Conservation (phyloP, 2,888 invertebrate species). For the Sisyra nigra region DNA sequence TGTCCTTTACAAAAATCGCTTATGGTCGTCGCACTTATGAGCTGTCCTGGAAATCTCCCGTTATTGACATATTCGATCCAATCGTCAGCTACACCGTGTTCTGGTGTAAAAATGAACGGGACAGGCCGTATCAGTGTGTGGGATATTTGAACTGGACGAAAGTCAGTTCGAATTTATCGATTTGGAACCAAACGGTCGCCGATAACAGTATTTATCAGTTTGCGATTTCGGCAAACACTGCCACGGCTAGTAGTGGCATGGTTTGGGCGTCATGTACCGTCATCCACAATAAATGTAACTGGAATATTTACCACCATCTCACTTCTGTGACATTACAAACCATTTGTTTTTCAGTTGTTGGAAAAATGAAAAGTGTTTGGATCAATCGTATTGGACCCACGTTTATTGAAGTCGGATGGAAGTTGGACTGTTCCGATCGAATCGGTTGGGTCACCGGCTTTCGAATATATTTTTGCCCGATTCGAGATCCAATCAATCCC, state of each 20-base stretch:
- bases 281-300: conserved; percentile 26
- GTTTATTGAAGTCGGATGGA: conserved; percentile 54
- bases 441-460: conserved; percentile 58
- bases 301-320: not conserved
- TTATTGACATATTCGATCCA: conserved; percentile 21
- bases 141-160: conserved; percentile 43
- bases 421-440: conserved; percentile 56
- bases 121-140: conserved; percentile 27
- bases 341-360: conserved; percentile 25
- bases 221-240: conserved; percentile 65
- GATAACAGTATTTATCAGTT: conserved; percentile 49
- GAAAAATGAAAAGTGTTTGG: conserved; percentile 40
- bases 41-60: conserved; percentile 54
- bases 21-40: conserved; percentile 56
- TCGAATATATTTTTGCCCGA: conserved; percentile 58
- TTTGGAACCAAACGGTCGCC: conserved; percentile 41
- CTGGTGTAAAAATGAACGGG: conserved; percentile 35
- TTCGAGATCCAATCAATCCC: conserved; percentile 26
- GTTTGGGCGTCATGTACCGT: conserved; percentile 67
- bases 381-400: conserved; percentile 31
- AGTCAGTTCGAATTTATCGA: conserved; percentile 30
- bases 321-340: too few relatives aligned
- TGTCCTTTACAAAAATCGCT: conserved; percentile 52
- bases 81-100: conserved; percentile 63
- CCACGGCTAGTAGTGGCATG: conserved; percentile 61